Conservation (phyloP, 2,888 invertebrate species). For the Erebia aethiops region DNA sequence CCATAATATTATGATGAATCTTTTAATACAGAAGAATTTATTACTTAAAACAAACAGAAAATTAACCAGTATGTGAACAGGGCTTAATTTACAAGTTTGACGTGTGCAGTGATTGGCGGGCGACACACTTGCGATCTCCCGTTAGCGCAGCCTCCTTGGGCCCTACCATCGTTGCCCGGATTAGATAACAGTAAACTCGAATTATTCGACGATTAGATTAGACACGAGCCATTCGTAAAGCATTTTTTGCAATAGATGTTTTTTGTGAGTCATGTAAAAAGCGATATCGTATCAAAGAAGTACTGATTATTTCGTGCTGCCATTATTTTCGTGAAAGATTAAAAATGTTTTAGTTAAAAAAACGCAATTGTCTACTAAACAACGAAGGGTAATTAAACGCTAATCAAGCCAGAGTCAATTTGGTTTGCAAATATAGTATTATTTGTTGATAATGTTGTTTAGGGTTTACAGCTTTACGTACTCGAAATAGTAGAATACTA, state of each 20-base stretch:
- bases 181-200: slow-evolving; percentile 32
- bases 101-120: slow-evolving; percentile 63
- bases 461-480: slow-evolving; percentile 6
- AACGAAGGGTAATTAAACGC: slow-evolving; percentile 33
- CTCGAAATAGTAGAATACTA: slow-evolving; percentile 35
- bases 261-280: slow-evolving; percentile 23
- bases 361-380: slow-evolving; percentile 29
- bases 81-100: slow-evolving; percentile 48
- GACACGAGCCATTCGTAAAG: slow-evolving; percentile 15
- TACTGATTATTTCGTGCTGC: neutral
- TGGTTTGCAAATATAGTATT: slow-evolving; percentile 28
- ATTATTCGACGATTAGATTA: slow-evolving; percentile 27
- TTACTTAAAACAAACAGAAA: neutral
- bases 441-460: slow-evolving; percentile 21
- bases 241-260: slow-evolving; percentile 11
- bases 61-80: slow-evolving; percentile 25
- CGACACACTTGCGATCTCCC: slow-evolving; percentile 69
- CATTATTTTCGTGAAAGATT: neutral
- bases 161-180: slow-evolving; percentile 52
- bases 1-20: no score
- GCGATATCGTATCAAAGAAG: neutral
- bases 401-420: slow-evolving; percentile 31
- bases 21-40: no score
- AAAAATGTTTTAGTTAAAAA: neutral
- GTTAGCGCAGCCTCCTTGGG: slow-evolving; percentile 52